phyloP scores from a whole-genome alignment of 2,113 vertebrate genomes.

The Tamias sibiricus region DNA sequence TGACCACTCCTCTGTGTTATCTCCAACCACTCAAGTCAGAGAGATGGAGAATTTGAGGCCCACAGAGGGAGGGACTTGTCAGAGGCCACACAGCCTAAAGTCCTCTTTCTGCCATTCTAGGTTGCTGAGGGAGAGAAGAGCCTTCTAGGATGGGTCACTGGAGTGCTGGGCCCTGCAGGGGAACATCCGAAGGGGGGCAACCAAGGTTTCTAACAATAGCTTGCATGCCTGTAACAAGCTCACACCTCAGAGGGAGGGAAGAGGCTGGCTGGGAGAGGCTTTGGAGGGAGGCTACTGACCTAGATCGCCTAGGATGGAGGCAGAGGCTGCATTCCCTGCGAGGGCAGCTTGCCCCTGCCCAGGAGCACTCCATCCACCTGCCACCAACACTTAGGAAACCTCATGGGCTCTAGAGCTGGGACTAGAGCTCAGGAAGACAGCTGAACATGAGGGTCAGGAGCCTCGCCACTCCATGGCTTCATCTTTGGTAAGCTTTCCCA shows the following conservation, averaged over 20 bases:
- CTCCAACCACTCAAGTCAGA: not conserved
- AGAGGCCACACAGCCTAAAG: not conserved
- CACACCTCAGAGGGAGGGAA: conserved; percentile 73
- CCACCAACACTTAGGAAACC: not conserved
- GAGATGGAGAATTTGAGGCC: not conserved
- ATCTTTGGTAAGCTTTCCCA: not conserved
- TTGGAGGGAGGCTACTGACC: conserved; percentile 70
- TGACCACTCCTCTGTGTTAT: not conserved
- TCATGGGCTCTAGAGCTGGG: too few species aligned
- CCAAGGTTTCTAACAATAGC: conserved; percentile 79
- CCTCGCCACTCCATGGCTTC: not conserved
- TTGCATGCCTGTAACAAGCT: conserved; percentile 71
- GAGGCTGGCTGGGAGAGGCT: conserved; percentile 68
- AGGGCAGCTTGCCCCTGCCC: not conserved
- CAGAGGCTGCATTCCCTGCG: not conserved
- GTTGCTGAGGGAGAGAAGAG: not conserved
- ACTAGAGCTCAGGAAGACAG: not conserved
- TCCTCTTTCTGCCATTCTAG: not conserved
- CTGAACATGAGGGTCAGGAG: not conserved
- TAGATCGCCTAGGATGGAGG: conserved; percentile 62
- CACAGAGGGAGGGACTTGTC: not conserved
- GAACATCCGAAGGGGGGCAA: conserved; percentile 46
- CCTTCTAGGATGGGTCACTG: conserved; percentile 44
- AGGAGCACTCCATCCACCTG: not conserved
- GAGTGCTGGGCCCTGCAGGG: conserved; percentile 29